These are phyloP conservation scores for Diplosoma virens DNA, from an alignment of 23 tunicate species.

Conservation along the genomic window DNA sequence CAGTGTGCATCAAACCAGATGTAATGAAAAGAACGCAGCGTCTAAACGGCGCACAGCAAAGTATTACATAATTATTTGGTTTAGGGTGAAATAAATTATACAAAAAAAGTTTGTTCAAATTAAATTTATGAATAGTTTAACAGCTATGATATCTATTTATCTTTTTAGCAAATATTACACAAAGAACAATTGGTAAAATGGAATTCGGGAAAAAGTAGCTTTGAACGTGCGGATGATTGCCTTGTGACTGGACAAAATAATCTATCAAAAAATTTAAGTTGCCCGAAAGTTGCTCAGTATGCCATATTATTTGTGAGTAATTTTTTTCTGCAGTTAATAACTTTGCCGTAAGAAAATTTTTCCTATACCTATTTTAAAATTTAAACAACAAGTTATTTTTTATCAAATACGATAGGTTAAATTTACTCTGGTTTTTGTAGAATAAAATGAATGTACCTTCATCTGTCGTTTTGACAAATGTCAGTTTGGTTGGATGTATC, in stretches of 20 bases:
- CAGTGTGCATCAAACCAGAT: no score
- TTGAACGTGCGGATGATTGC: neutral
- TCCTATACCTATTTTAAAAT: no score
- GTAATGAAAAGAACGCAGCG: no score
- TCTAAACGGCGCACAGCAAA: no score
- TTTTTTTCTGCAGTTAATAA: neutral
- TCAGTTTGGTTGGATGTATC: conserved; percentile 42
- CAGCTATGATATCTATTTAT: no score
- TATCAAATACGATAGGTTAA: neutral
- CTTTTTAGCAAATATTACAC: neutral
- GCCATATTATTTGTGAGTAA: conserved; percentile 10
- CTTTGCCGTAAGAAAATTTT: no score
- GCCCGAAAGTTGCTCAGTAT: conserved; percentile 2
- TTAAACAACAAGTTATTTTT: no score
- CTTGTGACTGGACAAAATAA: neutral
- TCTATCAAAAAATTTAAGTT: neutral
- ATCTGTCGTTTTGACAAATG: neutral
- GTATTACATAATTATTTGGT: no score
- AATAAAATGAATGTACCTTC: neutral
- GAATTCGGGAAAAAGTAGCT: neutral
- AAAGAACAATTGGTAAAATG: conserved; percentile 4
- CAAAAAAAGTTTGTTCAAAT: no score
- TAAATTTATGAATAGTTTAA: no score
- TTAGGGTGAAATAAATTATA: no score
- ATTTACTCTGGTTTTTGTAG: neutral